These are phyloP conservation scores for Aproaerema taeniolella DNA, from an alignment of 2,888 invertebrate genomes.

Conservation along the genomic window DNA sequence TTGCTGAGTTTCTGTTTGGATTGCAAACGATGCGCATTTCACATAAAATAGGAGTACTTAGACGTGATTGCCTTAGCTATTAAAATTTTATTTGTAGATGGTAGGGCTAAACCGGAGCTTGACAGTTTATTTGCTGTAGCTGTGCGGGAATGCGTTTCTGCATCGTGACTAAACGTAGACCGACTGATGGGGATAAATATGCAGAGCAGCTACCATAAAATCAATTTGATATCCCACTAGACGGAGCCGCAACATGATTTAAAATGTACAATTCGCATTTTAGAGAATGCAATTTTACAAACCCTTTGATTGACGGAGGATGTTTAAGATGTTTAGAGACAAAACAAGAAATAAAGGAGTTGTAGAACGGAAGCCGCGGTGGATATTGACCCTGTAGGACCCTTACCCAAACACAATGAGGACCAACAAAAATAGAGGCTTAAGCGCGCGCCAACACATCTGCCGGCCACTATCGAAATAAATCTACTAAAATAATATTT, in stretches of 20 bases:
- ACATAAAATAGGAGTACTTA: too few species aligned
- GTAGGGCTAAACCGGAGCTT: conserved; percentile 17
- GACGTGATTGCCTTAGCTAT: too few species aligned
- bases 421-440: conserved; percentile 65
- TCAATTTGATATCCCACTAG: conserved; percentile 26
- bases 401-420: conserved; percentile 60
- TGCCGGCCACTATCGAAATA: conserved; percentile 72
- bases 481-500: conserved; percentile 76
- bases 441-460: conserved; percentile 57
- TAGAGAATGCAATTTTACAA: conserved; percentile 6
- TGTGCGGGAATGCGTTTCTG: conserved; percentile 27
- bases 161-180: conserved; percentile 25
- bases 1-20: too few species aligned
- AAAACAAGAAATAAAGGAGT: conserved; percentile 51
- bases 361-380: conserved; percentile 61
- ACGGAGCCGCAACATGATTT: conserved; percentile 10
- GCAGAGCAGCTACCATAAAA: conserved; percentile 28
- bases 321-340: conserved; percentile 54
- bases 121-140: conserved; percentile 25
- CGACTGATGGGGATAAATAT: conserved; percentile 30
- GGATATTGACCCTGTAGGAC: conserved; percentile 64
- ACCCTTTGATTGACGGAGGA: conserved; percentile 38
- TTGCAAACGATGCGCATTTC: too few species aligned
- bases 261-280: conserved; percentile 1
- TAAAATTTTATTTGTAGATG: conserved; percentile 18